phyloP scores from a whole-genome alignment of 2,113 vertebrate species.

The Dasypus novemcinctus region DNA sequence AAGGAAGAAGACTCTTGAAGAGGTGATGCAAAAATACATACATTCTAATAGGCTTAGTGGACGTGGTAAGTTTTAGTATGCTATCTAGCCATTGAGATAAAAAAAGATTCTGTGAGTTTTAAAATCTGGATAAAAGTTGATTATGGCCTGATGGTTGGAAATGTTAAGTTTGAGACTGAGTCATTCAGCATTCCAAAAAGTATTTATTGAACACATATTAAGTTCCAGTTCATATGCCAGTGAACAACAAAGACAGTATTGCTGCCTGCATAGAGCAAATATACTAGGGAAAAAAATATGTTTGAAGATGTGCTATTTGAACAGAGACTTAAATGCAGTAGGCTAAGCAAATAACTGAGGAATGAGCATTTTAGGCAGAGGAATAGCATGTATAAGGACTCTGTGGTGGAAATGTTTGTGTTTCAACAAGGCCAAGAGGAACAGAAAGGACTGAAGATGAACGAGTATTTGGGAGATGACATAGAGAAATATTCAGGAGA shows the following conservation, averaged over 20 bases:
- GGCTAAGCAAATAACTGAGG: not conserved
- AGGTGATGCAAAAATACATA: not conserved
- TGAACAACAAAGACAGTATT: not conserved
- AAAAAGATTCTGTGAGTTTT: not conserved
- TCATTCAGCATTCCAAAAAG: not conserved
- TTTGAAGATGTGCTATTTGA: not conserved
- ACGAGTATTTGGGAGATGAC: not conserved
- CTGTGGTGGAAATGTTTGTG: not conserved
- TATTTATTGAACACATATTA: not conserved
- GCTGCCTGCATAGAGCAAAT: not conserved
- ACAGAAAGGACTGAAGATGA: not conserved
- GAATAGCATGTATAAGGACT: not conserved
- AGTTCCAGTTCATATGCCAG: not conserved
- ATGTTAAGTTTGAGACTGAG: not conserved
- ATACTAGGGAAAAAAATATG: not conserved
- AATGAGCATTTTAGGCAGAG: not conserved
- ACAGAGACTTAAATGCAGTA: not conserved
- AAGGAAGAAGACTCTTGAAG: not conserved
- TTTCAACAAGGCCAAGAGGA: not conserved
- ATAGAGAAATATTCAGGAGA: not conserved
- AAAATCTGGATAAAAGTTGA: not conserved
- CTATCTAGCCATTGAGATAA: not conserved
- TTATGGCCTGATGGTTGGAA: not conserved
- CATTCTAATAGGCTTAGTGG: not conserved
- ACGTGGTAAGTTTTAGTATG: not conserved